Base-by-base conservation (phyloP, 2,113 vertebrate species). In the Columbina picui region DNA sequence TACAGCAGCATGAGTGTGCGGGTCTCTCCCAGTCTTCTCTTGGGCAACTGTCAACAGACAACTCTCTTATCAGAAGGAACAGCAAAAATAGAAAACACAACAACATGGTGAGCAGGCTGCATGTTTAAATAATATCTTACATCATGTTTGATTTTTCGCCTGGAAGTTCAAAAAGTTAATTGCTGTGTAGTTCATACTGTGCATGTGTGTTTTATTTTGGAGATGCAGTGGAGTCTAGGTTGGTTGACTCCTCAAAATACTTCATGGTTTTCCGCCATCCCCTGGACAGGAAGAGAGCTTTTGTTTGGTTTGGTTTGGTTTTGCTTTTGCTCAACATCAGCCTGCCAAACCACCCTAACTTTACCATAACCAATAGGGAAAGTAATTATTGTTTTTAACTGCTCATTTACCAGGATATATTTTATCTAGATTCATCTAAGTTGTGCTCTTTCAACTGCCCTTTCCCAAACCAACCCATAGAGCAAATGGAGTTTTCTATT, bases 91-190 rank as follows among this genome's bases (percentile, higher is more conserved):
- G 53, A 10, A 47, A 92, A 29, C 5, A 45, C 7, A 79, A 22
- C 29, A 79, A 18, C 27, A 43, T 12, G 14, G 59, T 0, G 2
- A 60, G 45, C 3, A 30, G 38, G 19, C 26, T 68, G 38, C 10
- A 7, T 41, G 30, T 25, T 78, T 61, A 22, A 57, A 53, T 32
- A 10, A 14, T 45, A 26, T 15, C 9, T n/a, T 41, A 43, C 5
- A 4, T 69, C 21, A 14, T 2, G 0, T 19, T 3, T 60, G 23
- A 13, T 36, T 45, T 39, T 20, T 4, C 13, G 26, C 19, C 25
- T 9, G 10, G 29, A 67, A 57, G 6, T 16, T 85, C 7, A 68
- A 13, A 25, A 63, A 34, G 7, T 56, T 60, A 39, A 43, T 34
- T 71, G 43, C 30, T 84, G 55, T 27, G 17, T 19, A 25, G 15